These are phyloP conservation scores for Cetonia aurata DNA, from an alignment of 2,888 invertebrate species.

Conservation along the genomic window DNA sequence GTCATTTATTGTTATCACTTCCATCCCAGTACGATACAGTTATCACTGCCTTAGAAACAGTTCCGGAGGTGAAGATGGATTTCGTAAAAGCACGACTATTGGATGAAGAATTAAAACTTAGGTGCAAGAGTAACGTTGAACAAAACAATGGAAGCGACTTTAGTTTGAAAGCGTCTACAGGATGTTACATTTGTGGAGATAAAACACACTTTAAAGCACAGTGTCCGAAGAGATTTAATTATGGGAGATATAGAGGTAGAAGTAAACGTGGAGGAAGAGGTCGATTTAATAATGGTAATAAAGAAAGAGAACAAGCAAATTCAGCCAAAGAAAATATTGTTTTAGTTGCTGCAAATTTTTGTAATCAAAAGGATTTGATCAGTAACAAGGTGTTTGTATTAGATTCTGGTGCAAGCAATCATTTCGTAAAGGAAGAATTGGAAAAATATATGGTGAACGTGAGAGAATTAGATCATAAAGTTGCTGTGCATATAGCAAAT, in stretches of 20 bases:
- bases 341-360: background rate
- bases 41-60: background rate
- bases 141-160: background rate
- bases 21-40: too few species aligned
- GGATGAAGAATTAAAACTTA: conserved; percentile 14
- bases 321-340: conserved; percentile 12
- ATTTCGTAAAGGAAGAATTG: conserved; percentile 29
- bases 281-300: background rate
- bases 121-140: background rate
- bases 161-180: conserved; percentile 1
- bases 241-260: background rate
- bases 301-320: conserved; percentile 21
- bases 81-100: conserved; percentile 12
- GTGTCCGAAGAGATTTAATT: conserved; percentile 6
- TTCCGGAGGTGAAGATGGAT: conserved; percentile 15
- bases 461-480: background rate
- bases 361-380: background rate
- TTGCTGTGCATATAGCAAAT: conserved; percentile 12
- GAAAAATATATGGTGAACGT: conserved; percentile 26
- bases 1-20: conserved; percentile 13
- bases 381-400: conserved; percentile 13
- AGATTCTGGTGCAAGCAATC: conserved; percentile 29
- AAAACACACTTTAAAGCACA: conserved; percentile 5
- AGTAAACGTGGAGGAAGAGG: conserved; percentile 11
- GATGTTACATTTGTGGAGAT: conserved; percentile 10